Evolutionary conservation across 2,797 vertebrate genomes (phyloP), one percentile per base, ranked within the genome.

Genomic region (Glossophaga mutica): DNA sequence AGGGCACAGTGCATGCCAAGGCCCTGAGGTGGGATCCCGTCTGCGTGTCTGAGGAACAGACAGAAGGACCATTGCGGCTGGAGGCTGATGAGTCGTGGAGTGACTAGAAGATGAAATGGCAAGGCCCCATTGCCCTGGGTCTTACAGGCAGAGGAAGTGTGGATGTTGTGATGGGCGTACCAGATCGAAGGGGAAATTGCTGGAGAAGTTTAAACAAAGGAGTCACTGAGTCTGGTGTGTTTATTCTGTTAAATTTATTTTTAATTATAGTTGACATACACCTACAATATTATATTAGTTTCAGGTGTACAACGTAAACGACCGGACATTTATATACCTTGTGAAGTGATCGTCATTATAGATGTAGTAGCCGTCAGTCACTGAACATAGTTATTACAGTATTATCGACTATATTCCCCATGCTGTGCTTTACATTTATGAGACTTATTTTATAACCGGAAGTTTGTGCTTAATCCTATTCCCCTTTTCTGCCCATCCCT

Each of bases 91-190:
- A 76, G 65, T 12, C 16, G 68, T 46, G 15, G 26, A 32, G 9
- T 42, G 67, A 52, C 26, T 22, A 19, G 55, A 52, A 46, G 32
- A 10, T 15, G 71, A 93, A 46, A 12, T 34, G 50, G 8, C 42
- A 26, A 65, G 42, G 48, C 55, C 46, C 39, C n/a, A 2, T 78
- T 37, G 5, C 0, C 0, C 44, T 1, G 12, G 24, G 3, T 78
- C 59, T 50, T 37, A 1, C 0, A 42, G 92, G 24, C 22, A 52
- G 62, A 48, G 34, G 12, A 59, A 37, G 15, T 15, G 9, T 1
- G 10, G 24, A 0, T 76, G 76, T 65, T 55, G 15, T n/a, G 55
- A 14, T 21, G 29, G 57, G 78, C 16, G 6, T n/a, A 11, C n/a
- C 29, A 37, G 62, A 46, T 48, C 4, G 24, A 11, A 37, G 10